Conservation (phyloP, 2,113 vertebrate genomes). For the Vulpes vulpes region DNA sequence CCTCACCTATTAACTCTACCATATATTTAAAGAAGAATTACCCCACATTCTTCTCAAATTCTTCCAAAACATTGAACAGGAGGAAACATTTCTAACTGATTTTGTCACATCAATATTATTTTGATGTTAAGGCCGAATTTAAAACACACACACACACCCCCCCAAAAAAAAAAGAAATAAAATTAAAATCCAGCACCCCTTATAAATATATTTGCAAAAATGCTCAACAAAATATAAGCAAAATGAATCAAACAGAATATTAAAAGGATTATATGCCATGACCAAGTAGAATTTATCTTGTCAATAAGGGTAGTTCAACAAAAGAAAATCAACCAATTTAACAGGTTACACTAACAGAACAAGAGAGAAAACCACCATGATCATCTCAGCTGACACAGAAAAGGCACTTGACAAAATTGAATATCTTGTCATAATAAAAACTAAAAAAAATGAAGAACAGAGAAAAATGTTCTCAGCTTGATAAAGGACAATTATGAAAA, state of each 20-base stretch:
- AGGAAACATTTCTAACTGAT: too few species aligned
- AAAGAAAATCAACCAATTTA: background rate
- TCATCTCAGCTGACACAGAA: background rate
- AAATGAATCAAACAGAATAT: too few species aligned
- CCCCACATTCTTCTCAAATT: too few species aligned
- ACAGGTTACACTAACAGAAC: background rate
- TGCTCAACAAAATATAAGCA: too few species aligned
- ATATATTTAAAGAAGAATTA: too few species aligned
- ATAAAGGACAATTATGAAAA: background rate
- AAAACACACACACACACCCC: too few species aligned
- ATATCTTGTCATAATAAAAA: background rate
- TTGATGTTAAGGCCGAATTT: background rate
- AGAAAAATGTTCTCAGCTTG: background rate
- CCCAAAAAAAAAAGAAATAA: too few species aligned
- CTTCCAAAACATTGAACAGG: too few species aligned
- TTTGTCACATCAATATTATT: background rate
- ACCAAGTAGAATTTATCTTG: background rate
- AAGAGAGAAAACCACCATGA: background rate
- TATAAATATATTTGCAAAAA: too few species aligned
- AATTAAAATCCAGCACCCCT: too few species aligned
- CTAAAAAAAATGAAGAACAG: background rate
- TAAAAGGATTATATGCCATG: background rate
- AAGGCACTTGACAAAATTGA: background rate
- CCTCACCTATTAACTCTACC: too few species aligned
- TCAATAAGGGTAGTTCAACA: background rate